Evolutionary conservation across 1,140 invertebrate genomes (phyloP).

Genomic region (Conus ventricosus): DNA sequence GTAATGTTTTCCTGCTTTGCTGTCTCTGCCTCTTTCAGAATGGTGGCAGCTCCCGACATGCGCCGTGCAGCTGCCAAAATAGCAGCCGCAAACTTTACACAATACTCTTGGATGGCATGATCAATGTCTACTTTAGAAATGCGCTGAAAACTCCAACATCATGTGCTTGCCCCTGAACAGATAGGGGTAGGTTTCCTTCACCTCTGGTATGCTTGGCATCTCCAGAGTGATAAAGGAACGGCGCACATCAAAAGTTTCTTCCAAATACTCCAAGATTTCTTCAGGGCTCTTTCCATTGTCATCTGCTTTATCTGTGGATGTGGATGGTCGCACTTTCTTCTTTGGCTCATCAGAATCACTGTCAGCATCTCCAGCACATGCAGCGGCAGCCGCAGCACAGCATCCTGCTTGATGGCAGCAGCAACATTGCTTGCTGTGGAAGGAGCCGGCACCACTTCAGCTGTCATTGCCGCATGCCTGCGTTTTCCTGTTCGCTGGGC

Average conservation of each 20-base stretch:
- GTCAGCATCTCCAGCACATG: slow-evolving; percentile 22
- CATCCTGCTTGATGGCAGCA: slow-evolving; percentile 49
- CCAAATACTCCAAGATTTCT: slow-evolving; percentile 65
- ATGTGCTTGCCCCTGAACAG: slow-evolving; percentile 66
- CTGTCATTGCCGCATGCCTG: slow-evolving; percentile 64
- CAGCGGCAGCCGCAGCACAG: slow-evolving; percentile 44
- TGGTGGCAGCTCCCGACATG: slow-evolving; percentile 57
- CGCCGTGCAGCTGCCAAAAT: slow-evolving; percentile 62
- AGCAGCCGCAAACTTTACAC: slow-evolving; percentile 63
- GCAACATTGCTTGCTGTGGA: slow-evolving; percentile 51
- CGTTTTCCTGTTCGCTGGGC: slow-evolving; percentile 51
- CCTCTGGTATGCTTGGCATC: slow-evolving; percentile 62
- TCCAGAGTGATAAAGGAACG: slow-evolving; percentile 67
- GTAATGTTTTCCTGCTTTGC: slow-evolving; percentile 67
- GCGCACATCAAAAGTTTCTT: slow-evolving; percentile 67
- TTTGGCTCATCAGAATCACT: slow-evolving; percentile 41
- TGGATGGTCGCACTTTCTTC: slow-evolving; percentile 42
- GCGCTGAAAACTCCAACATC: slow-evolving; percentile 65
- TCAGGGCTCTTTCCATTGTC: slow-evolving; percentile 55
- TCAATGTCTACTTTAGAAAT: slow-evolving; percentile 69
- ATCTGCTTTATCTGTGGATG: slow-evolving; percentile 35
- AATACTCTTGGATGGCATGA: slow-evolving; percentile 69
- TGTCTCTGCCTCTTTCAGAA: slow-evolving; percentile 61
- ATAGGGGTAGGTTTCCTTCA: slow-evolving; percentile 66
- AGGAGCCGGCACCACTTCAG: slow-evolving; percentile 61